A percentile compares a stretch with the other conserved stretches of the same genome.
These are phyloP conservation scores for Eidolon helvum DNA, from an alignment of 2,113 vertebrate species.

Conservation along the genomic window DNA sequence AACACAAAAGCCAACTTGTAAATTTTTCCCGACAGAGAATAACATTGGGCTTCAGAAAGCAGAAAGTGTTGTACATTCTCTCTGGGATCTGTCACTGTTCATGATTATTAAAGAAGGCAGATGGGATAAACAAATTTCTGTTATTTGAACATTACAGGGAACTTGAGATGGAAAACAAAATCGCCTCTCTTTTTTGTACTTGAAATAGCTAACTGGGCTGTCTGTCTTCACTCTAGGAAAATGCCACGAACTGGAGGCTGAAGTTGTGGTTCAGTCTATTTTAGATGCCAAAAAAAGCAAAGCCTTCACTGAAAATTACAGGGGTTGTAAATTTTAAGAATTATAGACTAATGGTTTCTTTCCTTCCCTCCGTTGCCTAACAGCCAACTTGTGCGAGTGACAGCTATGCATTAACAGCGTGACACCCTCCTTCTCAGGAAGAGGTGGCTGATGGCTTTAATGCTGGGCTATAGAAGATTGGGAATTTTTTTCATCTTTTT, in stretches of 20 bases:
- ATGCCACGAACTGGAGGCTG: conserved; percentile 37
- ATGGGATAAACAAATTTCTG: conserved; percentile 79
- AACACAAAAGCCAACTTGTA: conserved; percentile 46
- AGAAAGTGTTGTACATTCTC: conserved; percentile 59
- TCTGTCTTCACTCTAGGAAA: conserved; percentile 53
- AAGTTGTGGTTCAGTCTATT: conserved; percentile 77
- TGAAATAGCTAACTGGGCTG: conserved; percentile 61
- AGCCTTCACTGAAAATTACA: conserved; percentile 83
- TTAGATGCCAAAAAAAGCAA: conserved; percentile 79
- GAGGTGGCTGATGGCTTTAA: conserved; percentile 68
- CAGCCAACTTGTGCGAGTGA: conserved; percentile 82
- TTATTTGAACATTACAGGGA: conserved; percentile 73
- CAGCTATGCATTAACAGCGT: conserved; percentile 80
- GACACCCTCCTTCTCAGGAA: conserved; percentile 76
- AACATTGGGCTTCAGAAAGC: conserved; percentile 46
- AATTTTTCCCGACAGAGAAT: conserved; percentile 63
- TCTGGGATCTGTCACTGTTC: conserved; percentile 80
- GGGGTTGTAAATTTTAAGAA: conserved; percentile 85
- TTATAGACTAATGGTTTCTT: conserved; percentile 81
- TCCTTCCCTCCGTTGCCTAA: conserved; percentile 77
- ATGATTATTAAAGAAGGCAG: conserved; percentile 80
- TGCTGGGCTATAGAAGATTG: conserved; percentile 38
- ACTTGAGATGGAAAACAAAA: conserved; percentile 71
- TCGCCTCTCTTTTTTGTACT: not conserved
- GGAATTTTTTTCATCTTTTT: not conserved